Evolutionary conservation across 1,140 invertebrate species (phyloP), one percentile per base, ranked within the genome.

Genomic region (Drosophila baimaii): DNA sequence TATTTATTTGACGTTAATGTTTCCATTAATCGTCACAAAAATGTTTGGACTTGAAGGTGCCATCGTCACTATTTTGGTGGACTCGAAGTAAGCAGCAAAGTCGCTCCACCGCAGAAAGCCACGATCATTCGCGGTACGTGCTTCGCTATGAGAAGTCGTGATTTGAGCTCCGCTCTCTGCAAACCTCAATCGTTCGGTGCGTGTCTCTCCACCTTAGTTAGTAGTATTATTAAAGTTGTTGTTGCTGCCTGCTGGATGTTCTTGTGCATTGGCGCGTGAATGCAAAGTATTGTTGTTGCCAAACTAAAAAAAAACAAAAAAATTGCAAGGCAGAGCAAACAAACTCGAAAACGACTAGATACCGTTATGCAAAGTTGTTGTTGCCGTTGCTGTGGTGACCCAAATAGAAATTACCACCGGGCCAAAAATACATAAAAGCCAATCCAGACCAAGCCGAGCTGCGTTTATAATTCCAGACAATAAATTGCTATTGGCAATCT

Each of bases 311-410:
- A 47, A 33, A 49, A 7, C 27, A 63, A 51, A 51, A 31, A 33
- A 33, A 51, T 19, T 68, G 27, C 44, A 51, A 37, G 58, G 12
- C 44, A 43, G 37, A 62, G 27, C 49, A 47, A 57, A 72, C 35
- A 59, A 72, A 65, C 52, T 56, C 75, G 39, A 58, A 79, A 58
- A 57, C 55, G 33, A 29, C 57, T 76, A 55, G 46, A 55, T 74
- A 66, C 82, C 78, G 82, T 86, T 86, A 86, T 79, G 82, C 82
- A 86, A 86, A 86, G 75, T 72, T 72, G 59, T 70, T 74, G 65
- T 62, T 77, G 46, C 43, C 74, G 70, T 76, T 77, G 57, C 59
- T 78, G 58, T 71, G 75, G 64, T 77, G 73, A 82, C 82, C 82
- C 59, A 86, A 82, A 86, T 86, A 86, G 46, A 79, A 78, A 75